Conservation (phyloP, 1,140 invertebrate genomes). For the Panulirus ornatus region DNA sequence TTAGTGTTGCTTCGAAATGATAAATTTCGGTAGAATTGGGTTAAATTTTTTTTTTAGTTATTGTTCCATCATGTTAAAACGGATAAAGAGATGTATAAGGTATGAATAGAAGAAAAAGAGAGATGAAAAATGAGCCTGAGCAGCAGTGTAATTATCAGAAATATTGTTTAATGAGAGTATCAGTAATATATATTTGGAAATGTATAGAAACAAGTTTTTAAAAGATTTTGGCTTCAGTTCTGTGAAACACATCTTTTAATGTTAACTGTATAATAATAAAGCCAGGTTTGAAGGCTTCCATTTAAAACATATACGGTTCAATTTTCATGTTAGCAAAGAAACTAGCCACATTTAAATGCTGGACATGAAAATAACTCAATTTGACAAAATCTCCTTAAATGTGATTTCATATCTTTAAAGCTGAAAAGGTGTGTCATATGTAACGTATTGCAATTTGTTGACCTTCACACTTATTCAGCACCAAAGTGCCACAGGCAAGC, state of each 20-base stretch:
- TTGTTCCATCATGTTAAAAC: too few species aligned
- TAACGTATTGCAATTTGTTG: slow-evolving; percentile 24
- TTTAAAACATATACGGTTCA: too few species aligned
- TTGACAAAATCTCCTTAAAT: neutral
- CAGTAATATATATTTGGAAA: neutral
- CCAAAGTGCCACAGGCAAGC: neutral
- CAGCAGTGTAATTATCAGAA: too few species aligned
- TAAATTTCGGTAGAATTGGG: too few species aligned
- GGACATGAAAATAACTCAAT: neutral
- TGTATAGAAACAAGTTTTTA: neutral
- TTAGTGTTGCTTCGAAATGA: too few species aligned
- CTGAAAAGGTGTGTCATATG: slow-evolving; percentile 45
- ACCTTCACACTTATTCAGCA: slow-evolving; percentile 19
- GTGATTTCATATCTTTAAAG: slow-evolving; percentile 48
- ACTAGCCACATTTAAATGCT: too few species aligned
- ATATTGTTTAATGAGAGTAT: too few species aligned
- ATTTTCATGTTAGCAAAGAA: too few species aligned
- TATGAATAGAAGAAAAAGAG: too few species aligned
- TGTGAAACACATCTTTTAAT: neutral
- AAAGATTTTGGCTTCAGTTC: neutral
- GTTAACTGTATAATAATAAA: neutral
- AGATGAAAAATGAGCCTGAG: too few species aligned
- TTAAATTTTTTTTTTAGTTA: too few species aligned
- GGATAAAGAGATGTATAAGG: too few species aligned
- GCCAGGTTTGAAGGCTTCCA: neutral